phyloP scores from a whole-genome alignment of 2,113 vertebrate species.

The Notiomystis cincta region DNA sequence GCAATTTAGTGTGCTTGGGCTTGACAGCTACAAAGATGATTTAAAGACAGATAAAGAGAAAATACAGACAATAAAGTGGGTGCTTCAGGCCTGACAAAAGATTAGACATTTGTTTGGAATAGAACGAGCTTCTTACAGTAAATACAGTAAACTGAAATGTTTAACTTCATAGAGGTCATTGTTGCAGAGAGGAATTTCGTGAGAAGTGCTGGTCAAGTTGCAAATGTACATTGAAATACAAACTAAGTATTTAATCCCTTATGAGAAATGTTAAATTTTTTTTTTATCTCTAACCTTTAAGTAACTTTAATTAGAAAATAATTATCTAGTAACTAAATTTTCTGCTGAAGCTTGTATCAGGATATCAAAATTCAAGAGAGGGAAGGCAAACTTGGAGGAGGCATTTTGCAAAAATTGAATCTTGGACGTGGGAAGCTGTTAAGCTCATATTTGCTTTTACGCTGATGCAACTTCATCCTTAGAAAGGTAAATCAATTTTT shows the following conservation, averaged over 20 bases:
- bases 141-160: neutral
- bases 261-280: neutral
- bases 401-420: neutral
- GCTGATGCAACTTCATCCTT: neutral
- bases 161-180: neutral
- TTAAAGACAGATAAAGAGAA: neutral
- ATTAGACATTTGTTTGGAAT: neutral
- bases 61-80: neutral
- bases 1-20: neutral
- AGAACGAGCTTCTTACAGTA: neutral
- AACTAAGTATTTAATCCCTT: neutral
- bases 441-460: neutral
- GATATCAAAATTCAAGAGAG: neutral
- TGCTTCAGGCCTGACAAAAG: neutral
- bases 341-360: neutral
- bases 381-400: neutral
- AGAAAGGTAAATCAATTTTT: neutral
- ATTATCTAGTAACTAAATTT: neutral
- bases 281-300: neutral
- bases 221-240: neutral
- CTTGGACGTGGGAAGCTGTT: neutral
- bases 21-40: neutral
- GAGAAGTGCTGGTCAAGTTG: neutral
- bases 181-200: neutral
- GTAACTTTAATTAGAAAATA: neutral